Base-by-base conservation (phyloP, 1,140 invertebrate genomes). In the Thaumatotibia leucotreta region DNA sequence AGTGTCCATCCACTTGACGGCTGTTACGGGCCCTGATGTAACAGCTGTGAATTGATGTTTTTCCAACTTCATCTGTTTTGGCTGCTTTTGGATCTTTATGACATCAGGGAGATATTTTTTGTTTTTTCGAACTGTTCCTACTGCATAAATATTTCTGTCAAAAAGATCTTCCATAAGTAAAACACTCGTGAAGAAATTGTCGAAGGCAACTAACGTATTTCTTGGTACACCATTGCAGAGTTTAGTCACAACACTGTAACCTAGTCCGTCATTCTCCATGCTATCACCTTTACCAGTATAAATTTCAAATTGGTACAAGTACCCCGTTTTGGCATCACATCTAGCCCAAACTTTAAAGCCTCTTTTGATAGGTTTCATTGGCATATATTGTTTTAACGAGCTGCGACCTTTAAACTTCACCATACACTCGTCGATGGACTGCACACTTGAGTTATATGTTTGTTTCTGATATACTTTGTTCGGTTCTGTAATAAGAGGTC, bases 1-100 rank as follows among this genome's bases (percentile, higher is more conserved):
- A 2, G 76, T 79, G 49, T 82, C 73, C 64, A 70, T 63, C 77
- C 77, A 80, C 52, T 80, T 82, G 31, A 82, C 72, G 35, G 72
- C 74, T 69, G 68, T 71, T 9, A 74, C 68, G 33, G 75, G 74
- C 64, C 73, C 66, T 49, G 72, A 68, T 66, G 74, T 73, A 31
- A 74, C 52, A 49, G 73, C 70, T 72, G 74, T 22, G 73, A 76
- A 75, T 22, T 78, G 62, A 65, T 76, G 10, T 69, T 74, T 79
- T 27, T 72, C 66, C 8, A 74, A 50, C 73, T 61, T 17, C 63
- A 73, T 14, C 23, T n/a, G 3, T 61, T 50, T 61, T 14, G 29
- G 31, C 24, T 66, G 67, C 8, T 61, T 66, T 65, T 72, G 1
- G 4, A 1, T 72, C 9, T 72, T 72, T 49, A 78, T 65, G 4